phyloP scores from a whole-genome alignment of 2,113 vertebrate genomes.

The Ginglymostoma cirratum region DNA sequence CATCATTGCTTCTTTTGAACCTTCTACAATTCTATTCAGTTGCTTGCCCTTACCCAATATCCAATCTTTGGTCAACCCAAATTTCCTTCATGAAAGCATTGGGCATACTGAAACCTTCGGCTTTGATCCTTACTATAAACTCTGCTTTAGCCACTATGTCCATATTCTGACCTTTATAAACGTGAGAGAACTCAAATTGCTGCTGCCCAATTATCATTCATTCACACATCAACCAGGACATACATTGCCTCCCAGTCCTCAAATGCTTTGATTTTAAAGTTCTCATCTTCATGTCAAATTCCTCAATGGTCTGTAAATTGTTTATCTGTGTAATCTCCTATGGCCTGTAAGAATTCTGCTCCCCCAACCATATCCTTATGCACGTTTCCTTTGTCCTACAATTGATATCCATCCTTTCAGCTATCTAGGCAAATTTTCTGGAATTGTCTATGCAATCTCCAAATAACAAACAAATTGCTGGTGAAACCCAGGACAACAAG shows the following conservation, averaged over 20 bases:
- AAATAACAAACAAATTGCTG: too few species aligned
- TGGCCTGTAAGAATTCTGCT: not conserved
- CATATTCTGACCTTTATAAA: not conserved
- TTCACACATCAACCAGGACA: not conserved
- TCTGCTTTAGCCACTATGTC: not conserved
- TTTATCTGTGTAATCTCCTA: not conserved
- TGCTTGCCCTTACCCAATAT: not conserved
- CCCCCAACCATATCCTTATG: not conserved
- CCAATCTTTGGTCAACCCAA: not conserved
- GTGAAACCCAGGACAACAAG: too few species aligned
- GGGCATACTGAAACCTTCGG: too few species aligned
- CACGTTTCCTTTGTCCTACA: not conserved
- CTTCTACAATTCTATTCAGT: not conserved
- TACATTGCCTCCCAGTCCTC: not conserved
- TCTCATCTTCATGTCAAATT: not conserved
- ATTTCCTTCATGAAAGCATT: not conserved
- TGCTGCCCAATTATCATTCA: not conserved
- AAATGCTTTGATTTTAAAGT: not conserved
- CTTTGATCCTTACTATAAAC: not conserved
- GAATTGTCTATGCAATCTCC: not conserved
- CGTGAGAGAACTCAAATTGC: not conserved
- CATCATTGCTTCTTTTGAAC: not conserved
- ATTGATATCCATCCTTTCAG: not conserved
- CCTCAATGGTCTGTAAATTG: not conserved
- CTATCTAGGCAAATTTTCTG: not conserved